Evolutionary conservation across 2,888 invertebrate species (phyloP), one percentile per base, ranked within the genome.

Genomic region (Orthosia gothica): DNA sequence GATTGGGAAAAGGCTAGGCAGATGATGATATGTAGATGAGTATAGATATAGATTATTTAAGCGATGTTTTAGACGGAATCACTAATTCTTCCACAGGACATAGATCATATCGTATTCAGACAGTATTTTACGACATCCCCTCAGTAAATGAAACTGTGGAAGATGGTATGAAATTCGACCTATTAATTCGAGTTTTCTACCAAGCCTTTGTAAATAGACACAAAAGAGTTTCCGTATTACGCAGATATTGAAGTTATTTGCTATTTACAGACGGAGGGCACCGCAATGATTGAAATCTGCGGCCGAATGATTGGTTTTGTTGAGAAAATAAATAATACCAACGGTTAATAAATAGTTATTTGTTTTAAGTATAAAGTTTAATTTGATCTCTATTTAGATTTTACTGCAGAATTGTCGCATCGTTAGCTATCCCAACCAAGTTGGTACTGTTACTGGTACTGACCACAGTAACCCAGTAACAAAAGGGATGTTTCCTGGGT

Each of bases 181-280:
- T 84, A 84, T 89, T 90, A 89, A 90, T 90, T 90, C 85, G 82
- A 89, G 83, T 88, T 86, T 77, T 83, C 86, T 83, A 81, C 84
- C 75, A 88, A 87, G 80, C 88, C 86, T 88, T 90, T 89, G 84
- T 88, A 87, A 90, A 88, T 82, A 86, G 85, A 84, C 79, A 90
- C 87, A 89, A 90, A 84, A 84, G 85, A 87, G 82, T 84, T 81
- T 81, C 72, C 74, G 57, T 79, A 77, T 85, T 80, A 86, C 71
- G 70, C 75, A 69, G 78, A 85, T 86, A 86, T 81, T 76, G 65
- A 85, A 88, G 84, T 84, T 85, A 68, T 82, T 87, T 77, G 67
- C 74, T 86, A 82, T 87, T 82, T 83, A 77, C 76, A 54, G 74
- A 69, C 1, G 12, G 26, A 77, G 72, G 55, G 76, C 54, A 79